Percentiles rank a stretch among this genome's conserved stretches.
Conservation (phyloP, 2,888 invertebrate genomes). For the Microctonus brassicae region DNA sequence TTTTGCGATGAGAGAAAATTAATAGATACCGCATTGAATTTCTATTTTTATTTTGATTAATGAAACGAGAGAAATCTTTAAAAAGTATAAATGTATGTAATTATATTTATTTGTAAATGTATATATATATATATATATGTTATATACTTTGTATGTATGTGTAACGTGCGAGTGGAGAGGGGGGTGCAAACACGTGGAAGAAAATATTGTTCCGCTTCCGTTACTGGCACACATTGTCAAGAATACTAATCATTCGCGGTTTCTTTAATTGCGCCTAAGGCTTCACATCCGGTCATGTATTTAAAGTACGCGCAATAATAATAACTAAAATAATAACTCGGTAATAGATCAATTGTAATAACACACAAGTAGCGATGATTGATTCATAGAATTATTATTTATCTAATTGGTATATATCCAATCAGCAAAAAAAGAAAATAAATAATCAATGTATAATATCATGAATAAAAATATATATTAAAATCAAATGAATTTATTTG, state of each 20-base stretch:
- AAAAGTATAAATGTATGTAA: not conserved
- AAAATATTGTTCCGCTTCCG: slow-evolving; percentile 31
- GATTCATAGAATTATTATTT: no score
- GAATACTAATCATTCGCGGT: slow-evolving; percentile 46
- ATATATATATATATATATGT: no score
- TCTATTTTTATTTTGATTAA: not conserved
- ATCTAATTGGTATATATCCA: no score
- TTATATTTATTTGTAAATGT: no score
- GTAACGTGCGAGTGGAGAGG: not conserved
- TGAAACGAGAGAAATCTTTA: not conserved
- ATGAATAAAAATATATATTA: no score
- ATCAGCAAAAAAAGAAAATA: no score
- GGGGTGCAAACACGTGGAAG: slow-evolving; percentile 11
- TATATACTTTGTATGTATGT: not conserved
- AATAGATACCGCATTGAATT: not conserved
- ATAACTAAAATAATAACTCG: slow-evolving; percentile 40
- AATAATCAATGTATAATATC: no score
- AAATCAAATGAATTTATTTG: no score
- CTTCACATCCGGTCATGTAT: slow-evolving; percentile 49
- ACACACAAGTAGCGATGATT: not conserved
- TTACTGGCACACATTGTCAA: slow-evolving; percentile 22
- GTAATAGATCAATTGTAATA: slow-evolving; percentile 41
- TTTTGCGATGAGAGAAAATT: not conserved
- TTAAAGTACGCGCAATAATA: slow-evolving; percentile 34
- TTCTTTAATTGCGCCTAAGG: slow-evolving; percentile 38